Percentiles rank a stretch among this genome's conserved stretches.
Evolutionary conservation across 2,888 invertebrate species (phyloP).

Genomic region (Adela reaumurella): DNA sequence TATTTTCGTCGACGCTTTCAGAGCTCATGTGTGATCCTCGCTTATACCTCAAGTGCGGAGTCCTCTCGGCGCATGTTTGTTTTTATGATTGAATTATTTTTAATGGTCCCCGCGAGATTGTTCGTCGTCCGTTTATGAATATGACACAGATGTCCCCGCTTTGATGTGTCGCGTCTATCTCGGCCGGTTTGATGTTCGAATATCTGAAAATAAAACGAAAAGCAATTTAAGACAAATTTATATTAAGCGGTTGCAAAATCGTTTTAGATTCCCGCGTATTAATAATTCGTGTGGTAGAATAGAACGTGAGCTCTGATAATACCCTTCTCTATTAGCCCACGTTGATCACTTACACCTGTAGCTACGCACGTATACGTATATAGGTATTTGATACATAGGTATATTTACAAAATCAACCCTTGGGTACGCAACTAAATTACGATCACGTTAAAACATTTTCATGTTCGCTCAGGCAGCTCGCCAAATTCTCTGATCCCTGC

Average conservation of each 20-base stretch:
- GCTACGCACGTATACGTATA: too few species aligned
- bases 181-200: not conserved
- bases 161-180: not conserved
- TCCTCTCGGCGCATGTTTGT: conserved; percentile 38
- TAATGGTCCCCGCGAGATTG: conserved; percentile 31
- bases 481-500: not conserved
- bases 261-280: not conserved
- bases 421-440: not conserved
- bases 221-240: not conserved
- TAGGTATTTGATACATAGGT: too few species aligned
- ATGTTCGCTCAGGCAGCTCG: not conserved
- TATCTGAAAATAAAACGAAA: not conserved
- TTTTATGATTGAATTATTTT: conserved; percentile 48
- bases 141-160: not conserved
- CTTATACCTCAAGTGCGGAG: conserved; percentile 24
- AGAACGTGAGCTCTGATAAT: too few species aligned
- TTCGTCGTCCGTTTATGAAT: conserved; percentile 15
- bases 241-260: not conserved
- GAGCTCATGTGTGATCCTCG: conserved; percentile 34
- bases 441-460: not conserved
- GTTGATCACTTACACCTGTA: too few species aligned
- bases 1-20: conserved; percentile 14
- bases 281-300: too few species aligned
- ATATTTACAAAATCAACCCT: not conserved
- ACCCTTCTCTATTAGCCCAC: too few species aligned